Percentiles rank a stretch among this genome's conserved stretches.
These are phyloP conservation scores for Ploceus nigricollis DNA, from an alignment of 2,113 vertebrate species.

Conservation along the genomic window DNA sequence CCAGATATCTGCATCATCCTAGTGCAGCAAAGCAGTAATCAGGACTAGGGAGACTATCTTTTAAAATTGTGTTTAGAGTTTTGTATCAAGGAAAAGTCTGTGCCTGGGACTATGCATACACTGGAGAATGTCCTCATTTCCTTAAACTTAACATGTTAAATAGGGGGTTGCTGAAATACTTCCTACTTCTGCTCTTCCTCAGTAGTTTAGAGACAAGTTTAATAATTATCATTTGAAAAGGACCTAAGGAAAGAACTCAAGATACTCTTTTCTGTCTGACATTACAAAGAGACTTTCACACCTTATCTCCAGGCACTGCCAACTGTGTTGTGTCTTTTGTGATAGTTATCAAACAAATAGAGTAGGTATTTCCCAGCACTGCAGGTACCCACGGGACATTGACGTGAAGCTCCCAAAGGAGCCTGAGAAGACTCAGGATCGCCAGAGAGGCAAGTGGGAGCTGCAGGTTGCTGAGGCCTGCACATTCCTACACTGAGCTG, in stretches of 20 bases:
- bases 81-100: neutral
- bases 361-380: neutral
- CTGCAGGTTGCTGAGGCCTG: neutral
- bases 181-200: neutral
- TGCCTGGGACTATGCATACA: neutral
- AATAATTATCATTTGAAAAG: neutral
- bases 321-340: neutral
- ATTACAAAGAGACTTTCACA: neutral
- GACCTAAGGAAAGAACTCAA: neutral
- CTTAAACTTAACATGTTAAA: neutral
- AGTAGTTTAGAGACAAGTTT: neutral
- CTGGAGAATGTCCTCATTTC: neutral
- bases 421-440: neutral
- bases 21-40: neutral
- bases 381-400: rapidly evolving
- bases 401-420: neutral
- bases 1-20: neutral
- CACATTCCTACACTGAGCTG: neutral
- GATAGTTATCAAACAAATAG: neutral
- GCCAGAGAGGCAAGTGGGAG: neutral
- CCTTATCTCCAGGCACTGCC: neutral
- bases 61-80: neutral
- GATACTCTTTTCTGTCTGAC: neutral
- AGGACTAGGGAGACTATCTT: neutral
- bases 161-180: neutral